Evolutionary conservation across 2,888 invertebrate genomes (phyloP), one percentile per base, ranked within the genome.

Genomic region (Drosophila niveifrons): DNA sequence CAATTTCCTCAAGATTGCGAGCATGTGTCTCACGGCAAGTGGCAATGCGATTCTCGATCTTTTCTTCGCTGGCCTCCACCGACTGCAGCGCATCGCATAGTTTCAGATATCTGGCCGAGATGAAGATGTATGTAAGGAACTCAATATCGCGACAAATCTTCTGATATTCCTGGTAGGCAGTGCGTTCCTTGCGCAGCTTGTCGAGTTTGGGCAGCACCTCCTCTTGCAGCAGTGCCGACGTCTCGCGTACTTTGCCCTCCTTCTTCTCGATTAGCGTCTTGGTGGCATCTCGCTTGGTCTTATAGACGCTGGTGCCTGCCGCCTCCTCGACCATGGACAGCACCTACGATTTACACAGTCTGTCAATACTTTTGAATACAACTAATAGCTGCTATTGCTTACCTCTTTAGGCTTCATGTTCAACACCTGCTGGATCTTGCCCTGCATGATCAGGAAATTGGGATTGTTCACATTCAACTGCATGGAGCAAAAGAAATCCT

Each of bases 381-480:
- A 23, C 23, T 23, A 23, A 23, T 23, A 23, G 6, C 23, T 23
- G 23, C 23, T 23, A 6, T 6, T 1, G 34, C 90, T 90, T 92
- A 97, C 97, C 94, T 99, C 99, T 47, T 95, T 95, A 0, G 99
- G 98, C 91, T 99, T 99, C 99, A 99, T 99, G 92, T 98, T 99
- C 28, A 99, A 93, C 2, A 99, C 99, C 94, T 99, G 99, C 1
- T 99, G 99, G 79, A 99, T 98, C 75, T 98, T 95, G 0, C 99
- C 99, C 94, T 99, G 99, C 99, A 99, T 99, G 89, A 99, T 99
- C 36, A 99, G 94, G 93, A 99, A 99, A 92, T 99, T 99, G 0
- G 99, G 99, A 93, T 99, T 99, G 93, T 99, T 99, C 1, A 99
- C 98, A 90, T 99, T 99, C 41, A 99, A 93, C 91, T 99, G 98